Evolutionary conservation across 2,113 vertebrate genomes (phyloP).

Genomic region (Australoheros scitulus): DNA sequence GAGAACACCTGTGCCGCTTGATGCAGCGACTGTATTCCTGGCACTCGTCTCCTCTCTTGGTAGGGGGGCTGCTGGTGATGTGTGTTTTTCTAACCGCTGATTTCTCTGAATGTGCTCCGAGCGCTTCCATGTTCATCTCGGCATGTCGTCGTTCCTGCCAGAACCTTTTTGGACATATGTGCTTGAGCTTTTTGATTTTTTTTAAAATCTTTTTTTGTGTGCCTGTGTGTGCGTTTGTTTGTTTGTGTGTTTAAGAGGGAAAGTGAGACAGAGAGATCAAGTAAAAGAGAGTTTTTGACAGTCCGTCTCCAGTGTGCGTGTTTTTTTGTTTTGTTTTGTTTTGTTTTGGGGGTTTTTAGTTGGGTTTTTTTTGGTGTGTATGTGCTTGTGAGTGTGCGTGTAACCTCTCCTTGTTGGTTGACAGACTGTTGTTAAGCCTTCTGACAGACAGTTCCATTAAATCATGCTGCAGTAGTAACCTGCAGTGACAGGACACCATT

Average conservation of each 20-base stretch:
- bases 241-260: not conserved
- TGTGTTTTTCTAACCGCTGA: conserved; percentile 55
- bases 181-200: conserved; percentile 29
- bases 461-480: conserved; percentile 73
- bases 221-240: not conserved
- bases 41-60: conserved; percentile 53
- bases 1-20: conserved; percentile 70
- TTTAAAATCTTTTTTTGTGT: not conserved
- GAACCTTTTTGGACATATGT: conserved; percentile 55
- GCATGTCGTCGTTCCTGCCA: conserved; percentile 48
- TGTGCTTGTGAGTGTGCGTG: conserved; percentile 16
- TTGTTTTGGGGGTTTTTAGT: not conserved
- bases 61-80: conserved; percentile 51
- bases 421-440: conserved; percentile 70
- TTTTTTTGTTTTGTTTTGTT: not conserved
- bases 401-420: conserved; percentile 55
- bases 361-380: not conserved
- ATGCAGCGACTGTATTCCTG: conserved; percentile 57
- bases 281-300: conserved; percentile 46
- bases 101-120: conserved; percentile 40
- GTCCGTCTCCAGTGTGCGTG: conserved; percentile 14
- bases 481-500: conserved; percentile 72
- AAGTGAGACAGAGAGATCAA: not conserved
- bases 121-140: conserved; percentile 35
- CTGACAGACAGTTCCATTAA: conserved; percentile 82